A percentile compares a stretch with the other conserved stretches of the same genome.
phyloP scores from a whole-genome alignment of 2,888 invertebrate species.

The Periphyllus acericola region DNA sequence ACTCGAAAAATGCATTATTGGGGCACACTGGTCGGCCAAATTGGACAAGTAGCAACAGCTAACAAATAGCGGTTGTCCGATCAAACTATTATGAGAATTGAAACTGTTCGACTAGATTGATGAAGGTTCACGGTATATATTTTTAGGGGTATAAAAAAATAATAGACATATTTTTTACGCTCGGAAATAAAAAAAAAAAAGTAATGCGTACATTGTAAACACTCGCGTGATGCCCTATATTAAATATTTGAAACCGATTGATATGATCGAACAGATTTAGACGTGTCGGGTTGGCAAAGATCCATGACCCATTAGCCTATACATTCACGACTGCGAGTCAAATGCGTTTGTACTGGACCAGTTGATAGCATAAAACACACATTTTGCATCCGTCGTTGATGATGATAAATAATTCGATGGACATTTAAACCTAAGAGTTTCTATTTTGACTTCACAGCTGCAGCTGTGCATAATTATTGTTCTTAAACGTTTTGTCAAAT shows the following conservation, averaged over 20 bases:
- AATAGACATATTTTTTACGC: not conserved
- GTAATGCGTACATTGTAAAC: not conserved
- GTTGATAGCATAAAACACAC: not conserved
- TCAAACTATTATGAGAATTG: constrained; percentile 30
- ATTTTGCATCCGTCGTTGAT: not conserved
- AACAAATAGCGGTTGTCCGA: constrained; percentile 16
- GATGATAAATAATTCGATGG: not conserved
- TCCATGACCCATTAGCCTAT: constrained; percentile 35
- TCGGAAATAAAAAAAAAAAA: not conserved
- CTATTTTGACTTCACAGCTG: not conserved
- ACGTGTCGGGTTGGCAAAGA: not conserved
- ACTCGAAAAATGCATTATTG: constrained; percentile 46
- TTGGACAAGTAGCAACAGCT: constrained; percentile 44
- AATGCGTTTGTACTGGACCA: not conserved
- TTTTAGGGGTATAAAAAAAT: not conserved
- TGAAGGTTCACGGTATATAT: not conserved
- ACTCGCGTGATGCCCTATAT: not conserved
- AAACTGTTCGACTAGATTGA: constrained; percentile 9
- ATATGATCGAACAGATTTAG: not conserved
- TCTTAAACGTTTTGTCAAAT: too few species aligned
- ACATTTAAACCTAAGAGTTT: not conserved
- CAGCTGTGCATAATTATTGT: too few species aligned
- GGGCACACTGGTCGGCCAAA: constrained; percentile 37
- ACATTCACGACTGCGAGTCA: not conserved
- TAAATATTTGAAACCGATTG: not conserved